Percentiles rank a stretch among this genome's conserved stretches.
phyloP scores from a whole-genome alignment of 2,888 invertebrate genomes.

The Andricus quercusramuli region DNA sequence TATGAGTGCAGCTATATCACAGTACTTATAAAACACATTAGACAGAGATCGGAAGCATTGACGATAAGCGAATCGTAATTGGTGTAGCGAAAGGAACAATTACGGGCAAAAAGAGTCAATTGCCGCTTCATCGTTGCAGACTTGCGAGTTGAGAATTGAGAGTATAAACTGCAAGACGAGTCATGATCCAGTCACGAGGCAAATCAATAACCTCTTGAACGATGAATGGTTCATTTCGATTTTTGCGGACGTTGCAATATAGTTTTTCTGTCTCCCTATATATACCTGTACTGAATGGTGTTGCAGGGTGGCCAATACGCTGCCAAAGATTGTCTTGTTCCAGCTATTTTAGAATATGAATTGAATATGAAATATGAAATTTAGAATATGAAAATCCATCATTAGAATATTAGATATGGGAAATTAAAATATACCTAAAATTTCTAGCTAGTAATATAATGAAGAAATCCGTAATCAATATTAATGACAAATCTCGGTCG shows the following conservation, averaged over 20 bases:
- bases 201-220: constrained; percentile 21
- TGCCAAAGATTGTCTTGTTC: too few relatives aligned
- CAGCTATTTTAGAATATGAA: too few relatives aligned
- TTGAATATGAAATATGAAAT: too few relatives aligned
- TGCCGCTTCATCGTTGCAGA: constrained; percentile 5
- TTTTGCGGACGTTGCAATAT: background rate
- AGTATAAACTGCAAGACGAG: constrained; percentile 5
- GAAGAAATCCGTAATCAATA: background rate
- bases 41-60: constrained; percentile 4
- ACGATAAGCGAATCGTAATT: constrained; percentile 6
- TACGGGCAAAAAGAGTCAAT: constrained; percentile 15
- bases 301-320: background rate
- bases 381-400: too few relatives aligned
- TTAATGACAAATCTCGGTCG: background rate
- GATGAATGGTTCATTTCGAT: background rate
- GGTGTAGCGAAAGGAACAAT: constrained; percentile 11
- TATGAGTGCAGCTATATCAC: background rate
- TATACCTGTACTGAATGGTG: background rate
- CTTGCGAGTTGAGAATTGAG: constrained; percentile 6
- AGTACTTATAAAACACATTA: background rate
- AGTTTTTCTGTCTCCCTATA: background rate
- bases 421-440: too few relatives aligned
- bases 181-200: constrained; percentile 5
- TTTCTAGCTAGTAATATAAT: too few relatives aligned
- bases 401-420: too few relatives aligned